Conservation (phyloP, 2,797 vertebrate genomes). For the Scleropages formosus region DNA sequence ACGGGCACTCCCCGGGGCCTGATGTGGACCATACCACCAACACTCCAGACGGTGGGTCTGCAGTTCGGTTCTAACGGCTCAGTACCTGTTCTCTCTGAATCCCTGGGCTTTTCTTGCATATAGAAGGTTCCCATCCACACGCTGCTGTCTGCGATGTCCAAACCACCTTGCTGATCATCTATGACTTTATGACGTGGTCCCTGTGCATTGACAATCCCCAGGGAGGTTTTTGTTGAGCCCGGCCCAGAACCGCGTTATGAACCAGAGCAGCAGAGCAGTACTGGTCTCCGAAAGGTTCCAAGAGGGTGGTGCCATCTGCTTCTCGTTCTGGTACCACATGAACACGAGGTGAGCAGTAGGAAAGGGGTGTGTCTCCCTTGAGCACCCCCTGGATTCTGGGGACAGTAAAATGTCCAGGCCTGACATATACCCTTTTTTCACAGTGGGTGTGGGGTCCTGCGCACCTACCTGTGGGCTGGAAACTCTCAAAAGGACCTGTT, state of each 20-base stretch:
- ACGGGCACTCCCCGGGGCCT: conserved; percentile 54
- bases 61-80: neutral
- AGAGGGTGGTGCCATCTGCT: conserved; percentile 49
- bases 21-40: conserved; percentile 62
- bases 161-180: neutral
- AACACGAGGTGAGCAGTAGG: conserved; percentile 58
- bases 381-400: conserved; percentile 55
- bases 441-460: conserved; percentile 60
- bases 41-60: conserved; percentile 56
- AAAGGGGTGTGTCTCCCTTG: neutral
- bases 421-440: conserved; percentile 34
- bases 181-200: neutral
- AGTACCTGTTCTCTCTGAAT: neutral
- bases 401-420: conserved; percentile 45
- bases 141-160: no score
- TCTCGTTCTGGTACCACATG: conserved; percentile 67
- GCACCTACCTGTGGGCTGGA: conserved; percentile 48
- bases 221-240: conserved; percentile 67
- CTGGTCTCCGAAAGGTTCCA: conserved; percentile 66
- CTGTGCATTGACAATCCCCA: conserved; percentile 41
- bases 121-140: no score
- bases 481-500: conserved; percentile 41
- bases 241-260: conserved; percentile 42
- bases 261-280: conserved; percentile 45
- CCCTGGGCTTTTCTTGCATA: neutral